A percentile compares a stretch with the other conserved stretches of the same genome.
Conservation (phyloP, 2,113 vertebrate species). For the Barnardius zonarius region DNA sequence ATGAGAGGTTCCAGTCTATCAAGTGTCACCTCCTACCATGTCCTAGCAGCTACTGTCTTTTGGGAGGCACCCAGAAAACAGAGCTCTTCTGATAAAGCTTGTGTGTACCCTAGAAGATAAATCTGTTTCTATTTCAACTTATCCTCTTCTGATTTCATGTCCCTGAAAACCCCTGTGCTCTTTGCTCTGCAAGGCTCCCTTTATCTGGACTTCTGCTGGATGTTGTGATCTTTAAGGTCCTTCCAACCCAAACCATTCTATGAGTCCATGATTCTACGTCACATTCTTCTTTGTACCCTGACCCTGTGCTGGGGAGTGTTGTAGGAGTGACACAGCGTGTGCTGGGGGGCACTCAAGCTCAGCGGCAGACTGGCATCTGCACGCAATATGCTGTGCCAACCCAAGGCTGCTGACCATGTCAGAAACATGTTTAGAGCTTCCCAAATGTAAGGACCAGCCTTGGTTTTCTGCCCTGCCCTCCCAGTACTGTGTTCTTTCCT, state of each 20-base stretch:
- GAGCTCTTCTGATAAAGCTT: not conserved
- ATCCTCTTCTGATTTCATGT: not conserved
- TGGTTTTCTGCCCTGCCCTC: not conserved
- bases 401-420: not conserved
- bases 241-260: not conserved
- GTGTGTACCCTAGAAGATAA: not conserved
- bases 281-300: not conserved
- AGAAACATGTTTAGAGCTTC: not conserved
- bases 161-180: not conserved
- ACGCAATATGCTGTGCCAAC: not conserved
- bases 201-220: not conserved
- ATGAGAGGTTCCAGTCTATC: not conserved
- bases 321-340: accelerated
- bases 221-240: not conserved
- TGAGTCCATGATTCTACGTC: not conserved
- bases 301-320: accelerated
- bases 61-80: not conserved
- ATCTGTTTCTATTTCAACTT: not conserved
- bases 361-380: accelerated
- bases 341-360: not conserved
- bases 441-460: not conserved
- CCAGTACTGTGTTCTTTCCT: not conserved
- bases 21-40: not conserved
- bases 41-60: not conserved
- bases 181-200: not conserved